Evolutionary conservation across 2,797 vertebrate species (phyloP).

Genomic region (Notolepis coatsorum): DNA sequence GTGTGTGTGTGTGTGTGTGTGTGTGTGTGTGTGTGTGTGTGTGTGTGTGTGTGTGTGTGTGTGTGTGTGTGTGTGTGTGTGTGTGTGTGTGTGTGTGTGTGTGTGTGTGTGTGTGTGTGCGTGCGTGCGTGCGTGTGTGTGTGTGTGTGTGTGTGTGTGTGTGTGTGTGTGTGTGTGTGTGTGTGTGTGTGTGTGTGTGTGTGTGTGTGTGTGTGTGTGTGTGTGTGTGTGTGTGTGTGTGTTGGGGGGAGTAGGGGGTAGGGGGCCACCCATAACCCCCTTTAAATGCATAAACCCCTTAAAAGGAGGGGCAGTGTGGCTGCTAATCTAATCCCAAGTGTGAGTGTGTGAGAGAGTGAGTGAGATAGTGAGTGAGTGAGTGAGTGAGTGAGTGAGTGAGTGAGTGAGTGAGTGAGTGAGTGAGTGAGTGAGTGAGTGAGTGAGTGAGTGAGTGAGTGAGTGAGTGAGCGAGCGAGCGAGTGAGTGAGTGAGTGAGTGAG

Average conservation of each 20-base stretch:
- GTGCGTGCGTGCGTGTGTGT: too few species aligned
- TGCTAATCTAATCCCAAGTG: not conserved
- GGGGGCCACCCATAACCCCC: not conserved
- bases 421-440: not conserved
- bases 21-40: not conserved
- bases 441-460: not conserved
- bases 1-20: not conserved
- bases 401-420: not conserved
- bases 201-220: not conserved
- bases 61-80: not conserved
- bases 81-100: not conserved
- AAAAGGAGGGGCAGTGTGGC: not conserved
- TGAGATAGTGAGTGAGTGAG: too few species aligned
- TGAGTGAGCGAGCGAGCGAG: too few species aligned
- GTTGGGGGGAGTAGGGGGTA: too few species aligned
- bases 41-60: not conserved
- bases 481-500: not conserved
- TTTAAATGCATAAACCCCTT: not conserved
- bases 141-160: too few species aligned
- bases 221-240: not conserved
- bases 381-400: not conserved
- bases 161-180: too few species aligned
- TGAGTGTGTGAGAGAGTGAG: not conserved
- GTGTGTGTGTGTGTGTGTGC: not conserved
- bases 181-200: not conserved